Conservation (phyloP, 1,140 invertebrate species). For the Bombus affinis region DNA sequence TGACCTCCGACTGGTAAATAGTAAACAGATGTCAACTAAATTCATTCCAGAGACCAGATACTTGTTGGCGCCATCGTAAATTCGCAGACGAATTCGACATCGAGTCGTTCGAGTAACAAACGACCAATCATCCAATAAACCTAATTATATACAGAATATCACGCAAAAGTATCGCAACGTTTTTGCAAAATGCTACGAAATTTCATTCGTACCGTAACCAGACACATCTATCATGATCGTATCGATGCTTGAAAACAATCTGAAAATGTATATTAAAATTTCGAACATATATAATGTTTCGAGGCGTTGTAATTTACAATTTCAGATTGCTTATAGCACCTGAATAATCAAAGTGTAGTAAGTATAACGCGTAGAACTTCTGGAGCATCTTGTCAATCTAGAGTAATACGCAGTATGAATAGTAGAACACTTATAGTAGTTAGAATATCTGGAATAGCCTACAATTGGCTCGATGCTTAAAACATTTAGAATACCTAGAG, state of each 20-base stretch:
- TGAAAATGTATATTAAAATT: too few species aligned
- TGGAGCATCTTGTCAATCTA: not conserved
- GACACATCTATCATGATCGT: too few species aligned
- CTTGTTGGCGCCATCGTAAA: conserved; percentile 46
- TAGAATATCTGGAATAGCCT: not conserved
- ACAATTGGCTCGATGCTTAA: conserved; percentile 5
- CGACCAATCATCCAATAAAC: not conserved
- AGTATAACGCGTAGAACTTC: too few species aligned
- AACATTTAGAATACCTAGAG: conserved; percentile 12
- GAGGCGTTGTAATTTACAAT: not conserved
- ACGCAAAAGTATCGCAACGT: too few species aligned
- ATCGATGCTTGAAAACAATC: too few species aligned
- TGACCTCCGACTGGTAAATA: conserved; percentile 48
- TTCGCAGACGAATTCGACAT: conserved; percentile 21
- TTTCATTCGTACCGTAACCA: too few species aligned
- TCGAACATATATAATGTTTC: too few species aligned
- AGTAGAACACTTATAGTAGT: conserved; percentile 11
- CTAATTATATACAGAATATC: not conserved
- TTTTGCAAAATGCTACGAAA: too few species aligned
- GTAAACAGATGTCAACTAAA: conserved; percentile 62
- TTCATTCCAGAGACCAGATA: conserved; percentile 24
- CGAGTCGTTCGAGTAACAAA: not conserved
- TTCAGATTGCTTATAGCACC: too few species aligned
- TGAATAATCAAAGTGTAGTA: conserved; percentile 2
- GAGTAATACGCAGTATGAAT: conserved; percentile 25